Percentiles rank a stretch among this genome's conserved stretches.
phyloP scores from a whole-genome alignment of 1,140 invertebrate species.

The Bombus cullumanus region DNA sequence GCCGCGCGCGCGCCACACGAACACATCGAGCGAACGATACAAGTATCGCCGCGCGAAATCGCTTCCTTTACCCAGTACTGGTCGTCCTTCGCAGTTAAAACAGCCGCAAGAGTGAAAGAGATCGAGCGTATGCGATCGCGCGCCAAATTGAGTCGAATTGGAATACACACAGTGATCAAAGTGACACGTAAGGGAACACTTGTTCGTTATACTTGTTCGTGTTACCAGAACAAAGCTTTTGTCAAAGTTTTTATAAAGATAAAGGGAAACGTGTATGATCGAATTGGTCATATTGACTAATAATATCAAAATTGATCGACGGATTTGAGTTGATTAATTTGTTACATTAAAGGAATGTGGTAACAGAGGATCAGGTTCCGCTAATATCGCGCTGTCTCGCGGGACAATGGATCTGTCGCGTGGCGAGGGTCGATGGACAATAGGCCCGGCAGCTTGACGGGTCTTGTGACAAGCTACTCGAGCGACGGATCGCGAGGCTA shows the following conservation, averaged over 20 bases:
- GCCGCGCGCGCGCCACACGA: not conserved
- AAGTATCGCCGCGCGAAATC: not conserved
- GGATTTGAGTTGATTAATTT: not conserved
- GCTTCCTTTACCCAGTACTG: not conserved
- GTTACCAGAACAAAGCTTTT: too few relatives aligned
- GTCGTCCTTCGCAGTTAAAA: not conserved
- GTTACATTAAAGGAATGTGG: not conserved
- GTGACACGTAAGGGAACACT: not conserved
- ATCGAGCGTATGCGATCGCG: not conserved
- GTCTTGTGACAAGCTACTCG: not conserved
- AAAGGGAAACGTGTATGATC: not conserved
- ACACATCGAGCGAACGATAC: not conserved
- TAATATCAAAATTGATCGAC: too few relatives aligned
- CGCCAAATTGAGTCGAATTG: not conserved
- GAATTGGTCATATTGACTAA: not conserved
- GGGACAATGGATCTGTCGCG: slow-evolving; percentile 46
- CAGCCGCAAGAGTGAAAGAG: not conserved
- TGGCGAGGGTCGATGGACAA: slow-evolving; percentile 41
- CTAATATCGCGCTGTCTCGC: slow-evolving; percentile 6
- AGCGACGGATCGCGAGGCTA: slow-evolving; percentile 17
- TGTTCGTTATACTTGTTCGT: not conserved
- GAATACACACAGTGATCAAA: not conserved
- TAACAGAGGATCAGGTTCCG: not conserved
- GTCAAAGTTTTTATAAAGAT: not conserved
- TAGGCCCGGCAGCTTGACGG: slow-evolving; percentile 35